Percentiles rank a stretch among this genome's conserved stretches.
Conservation (phyloP, 2,113 vertebrate genomes). For the Orthochromis indermauri region DNA sequence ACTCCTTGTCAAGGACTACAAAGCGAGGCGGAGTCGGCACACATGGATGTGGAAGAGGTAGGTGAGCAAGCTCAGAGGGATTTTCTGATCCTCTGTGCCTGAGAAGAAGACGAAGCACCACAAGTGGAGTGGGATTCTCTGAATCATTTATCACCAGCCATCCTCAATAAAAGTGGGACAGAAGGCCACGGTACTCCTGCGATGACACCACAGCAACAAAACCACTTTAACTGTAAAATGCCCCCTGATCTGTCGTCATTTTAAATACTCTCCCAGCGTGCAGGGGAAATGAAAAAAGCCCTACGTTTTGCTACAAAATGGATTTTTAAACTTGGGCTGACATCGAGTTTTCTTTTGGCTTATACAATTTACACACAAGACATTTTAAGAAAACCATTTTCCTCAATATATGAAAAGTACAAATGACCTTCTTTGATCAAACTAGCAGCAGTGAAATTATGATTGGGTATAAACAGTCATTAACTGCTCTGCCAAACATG, state of each 20-base stretch:
- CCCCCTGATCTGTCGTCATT: not conserved
- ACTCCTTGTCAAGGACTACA: not conserved
- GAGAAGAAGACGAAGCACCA: not conserved
- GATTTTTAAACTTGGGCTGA: not conserved
- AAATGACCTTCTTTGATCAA: not conserved
- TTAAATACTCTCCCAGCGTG: not conserved
- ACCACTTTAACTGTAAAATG: not conserved
- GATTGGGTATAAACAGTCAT: not conserved
- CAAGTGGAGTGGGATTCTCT: slow-evolving; percentile 1
- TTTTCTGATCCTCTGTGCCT: slow-evolving; percentile 33
- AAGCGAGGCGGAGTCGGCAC: not conserved
- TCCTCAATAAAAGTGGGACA: not conserved
- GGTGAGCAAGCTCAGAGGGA: not conserved
- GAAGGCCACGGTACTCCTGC: not conserved
- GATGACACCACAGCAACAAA: not conserved
- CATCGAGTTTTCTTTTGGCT: not conserved
- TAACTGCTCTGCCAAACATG: not conserved
- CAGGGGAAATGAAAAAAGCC: not conserved
- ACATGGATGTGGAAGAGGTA: not conserved
- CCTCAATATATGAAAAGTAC: not conserved
- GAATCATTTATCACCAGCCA: slow-evolving; percentile 19
- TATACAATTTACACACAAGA: not conserved
- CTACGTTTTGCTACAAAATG: not conserved
- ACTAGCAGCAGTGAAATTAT: not conserved
- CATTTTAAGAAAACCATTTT: not conserved